Percentiles rank a stretch among this genome's conserved stretches.
These are phyloP conservation scores for Ladona fulva DNA, from an alignment of 1,140 invertebrate genomes.

Conservation along the genomic window DNA sequence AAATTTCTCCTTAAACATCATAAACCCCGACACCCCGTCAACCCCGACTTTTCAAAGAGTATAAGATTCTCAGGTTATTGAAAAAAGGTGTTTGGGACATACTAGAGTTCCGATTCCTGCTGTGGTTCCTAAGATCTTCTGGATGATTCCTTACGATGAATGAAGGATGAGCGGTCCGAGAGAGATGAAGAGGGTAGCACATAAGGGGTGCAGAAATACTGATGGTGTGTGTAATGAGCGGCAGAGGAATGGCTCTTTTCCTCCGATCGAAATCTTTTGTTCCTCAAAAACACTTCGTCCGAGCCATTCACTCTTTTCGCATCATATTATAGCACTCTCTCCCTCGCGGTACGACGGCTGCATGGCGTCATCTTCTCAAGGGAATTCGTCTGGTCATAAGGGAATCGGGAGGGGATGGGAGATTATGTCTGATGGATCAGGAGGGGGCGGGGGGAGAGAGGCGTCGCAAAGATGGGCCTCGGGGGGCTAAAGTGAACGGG, in stretches of 20 bases:
- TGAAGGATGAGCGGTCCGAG: neutral
- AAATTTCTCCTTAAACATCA: too few species aligned
- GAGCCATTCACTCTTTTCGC: neutral
- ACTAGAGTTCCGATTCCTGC: too few species aligned
- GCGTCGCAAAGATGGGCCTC: too few species aligned
- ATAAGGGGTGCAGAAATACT: neutral
- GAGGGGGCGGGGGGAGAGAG: neutral
- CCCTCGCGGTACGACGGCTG: neutral
- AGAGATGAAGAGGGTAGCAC: neutral
- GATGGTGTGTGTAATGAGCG: neutral
- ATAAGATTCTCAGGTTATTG: too few species aligned
- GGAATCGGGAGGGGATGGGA: neutral
- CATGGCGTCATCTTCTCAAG: neutral
- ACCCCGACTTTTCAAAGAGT: too few species aligned
- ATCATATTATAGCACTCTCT: neutral
- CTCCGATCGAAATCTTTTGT: neutral
- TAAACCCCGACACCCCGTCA: too few species aligned
- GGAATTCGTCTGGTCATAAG: neutral
- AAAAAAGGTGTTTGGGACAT: too few species aligned
- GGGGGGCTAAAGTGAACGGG: neutral
- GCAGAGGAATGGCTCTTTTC: neutral
- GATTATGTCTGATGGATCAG: too few species aligned
- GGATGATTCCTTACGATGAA: neutral
- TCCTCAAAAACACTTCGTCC: neutral
- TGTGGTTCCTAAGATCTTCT: too few species aligned